Base-by-base conservation (phyloP, 1,140 invertebrate species). In the Drosophila trapezifrons region DNA sequence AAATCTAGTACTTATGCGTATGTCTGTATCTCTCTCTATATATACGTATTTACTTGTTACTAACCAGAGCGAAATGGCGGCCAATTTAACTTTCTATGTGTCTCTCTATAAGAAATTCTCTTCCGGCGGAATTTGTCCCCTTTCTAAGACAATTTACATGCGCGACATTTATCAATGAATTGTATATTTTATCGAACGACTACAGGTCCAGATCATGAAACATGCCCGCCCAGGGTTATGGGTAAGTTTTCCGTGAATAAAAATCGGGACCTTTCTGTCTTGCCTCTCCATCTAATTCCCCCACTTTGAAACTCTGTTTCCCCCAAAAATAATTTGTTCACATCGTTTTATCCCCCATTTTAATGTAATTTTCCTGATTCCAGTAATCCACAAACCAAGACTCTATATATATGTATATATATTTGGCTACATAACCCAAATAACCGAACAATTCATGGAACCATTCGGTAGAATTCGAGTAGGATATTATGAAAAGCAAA, bases 191-290 rank as follows among this genome's bases (percentile, higher is more conserved):
- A 87, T 87, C 57, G 82, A 91, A 90, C 70, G 76, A 90, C 76
- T 78, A 55, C 92, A 93, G 93, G 93, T 93, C 92, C 93, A 69
- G 92, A 93, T 80, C 90, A 93, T 90, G 91, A 91, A 80, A 92
- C 91, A 75, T 93, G 93, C 84, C 89, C 93, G 77, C 91, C 92
- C 69, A 80, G 90, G 75, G 85, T 91, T 58, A 87, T 92, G 81
- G 93, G 93, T 93, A 93, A 93, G 93, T 93, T 74, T 35, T 72
- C 25, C 40, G 51, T 84, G 73, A 69, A 78, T 71, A 56, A 73
- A 62, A 80, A 40, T 51, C 59, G 52, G 52, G 47, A 54, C 37
- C 56, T 35, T 42, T 52, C 47, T 18, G 12, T 45, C 22, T 42
- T 38, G 32, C 38, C 35, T 22, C 27, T 40, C 40, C 73, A 40